These are phyloP conservation scores for Oncorhynchus nerka DNA, from an alignment of 2,113 vertebrate species.

Conservation along the genomic window DNA sequence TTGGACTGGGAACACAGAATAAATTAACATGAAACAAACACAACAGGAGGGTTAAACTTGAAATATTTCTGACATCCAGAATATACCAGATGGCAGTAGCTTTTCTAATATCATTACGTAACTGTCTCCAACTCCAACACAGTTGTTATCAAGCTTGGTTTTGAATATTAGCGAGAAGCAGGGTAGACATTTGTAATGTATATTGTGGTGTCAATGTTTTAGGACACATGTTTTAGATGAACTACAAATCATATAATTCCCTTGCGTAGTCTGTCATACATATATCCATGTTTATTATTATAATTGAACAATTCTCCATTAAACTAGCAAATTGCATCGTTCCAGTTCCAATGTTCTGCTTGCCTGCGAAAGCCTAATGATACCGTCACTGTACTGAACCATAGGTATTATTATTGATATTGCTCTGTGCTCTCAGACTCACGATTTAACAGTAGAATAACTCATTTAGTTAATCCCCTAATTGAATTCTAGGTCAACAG, in stretches of 20 bases:
- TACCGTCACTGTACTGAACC: conserved; percentile 56
- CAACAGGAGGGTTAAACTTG: too few relatives aligned
- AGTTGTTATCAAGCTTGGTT: neutral
- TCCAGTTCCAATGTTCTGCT: conserved; percentile 67
- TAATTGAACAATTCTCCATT: conserved; percentile 59
- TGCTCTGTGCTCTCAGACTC: conserved; percentile 17
- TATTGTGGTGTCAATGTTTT: neutral
- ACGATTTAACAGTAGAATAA: conserved; percentile 13
- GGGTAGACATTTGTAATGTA: neutral
- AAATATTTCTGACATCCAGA: too few relatives aligned
- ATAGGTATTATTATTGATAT: conserved; percentile 30
- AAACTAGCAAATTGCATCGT: conserved; percentile 64
- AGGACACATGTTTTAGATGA: neutral
- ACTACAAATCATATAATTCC: neutral
- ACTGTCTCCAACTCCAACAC: neutral
- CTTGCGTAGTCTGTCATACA: conserved; percentile 20
- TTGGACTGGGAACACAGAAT: too few relatives aligned
- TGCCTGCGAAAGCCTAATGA: conserved; percentile 60
- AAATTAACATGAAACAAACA: too few relatives aligned
- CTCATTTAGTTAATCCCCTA: conserved; percentile 61
- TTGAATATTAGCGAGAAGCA: neutral
- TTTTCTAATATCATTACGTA: neutral
- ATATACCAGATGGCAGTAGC: too few relatives aligned
- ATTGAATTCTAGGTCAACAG: conserved; percentile 90
- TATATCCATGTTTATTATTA: conserved; percentile 49